Percentiles rank a stretch among this genome's conserved stretches.
Evolutionary conservation across 2,888 invertebrate species (phyloP).

Genomic region (Plagodis pulveraria): DNA sequence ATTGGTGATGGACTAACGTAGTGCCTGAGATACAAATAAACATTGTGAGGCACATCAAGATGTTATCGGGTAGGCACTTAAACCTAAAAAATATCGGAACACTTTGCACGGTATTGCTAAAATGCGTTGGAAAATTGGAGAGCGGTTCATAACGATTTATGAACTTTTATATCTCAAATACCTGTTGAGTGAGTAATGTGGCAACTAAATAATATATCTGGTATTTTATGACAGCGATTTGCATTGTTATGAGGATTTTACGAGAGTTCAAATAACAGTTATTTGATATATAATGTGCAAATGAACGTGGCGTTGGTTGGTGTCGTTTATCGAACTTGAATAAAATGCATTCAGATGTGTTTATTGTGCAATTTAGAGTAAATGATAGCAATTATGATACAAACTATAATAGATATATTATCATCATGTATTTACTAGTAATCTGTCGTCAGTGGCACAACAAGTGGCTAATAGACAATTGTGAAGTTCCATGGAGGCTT

Average conservation of each 20-base stretch:
- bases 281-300: conserved; percentile 9
- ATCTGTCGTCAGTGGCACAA: too few species aligned
- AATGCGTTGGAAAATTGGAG: background rate
- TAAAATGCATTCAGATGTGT: background rate
- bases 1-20: too few species aligned
- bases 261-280: conserved; percentile 20
- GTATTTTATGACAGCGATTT: conserved; percentile 22
- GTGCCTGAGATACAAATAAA: too few species aligned
- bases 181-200: conserved; percentile 22
- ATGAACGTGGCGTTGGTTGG: background rate
- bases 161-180: conserved; percentile 15
- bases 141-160: conserved; percentile 1
- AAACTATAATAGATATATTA: too few species aligned
- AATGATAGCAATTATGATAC: too few species aligned
- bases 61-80: too few species aligned
- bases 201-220: conserved; percentile 16
- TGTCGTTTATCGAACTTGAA: background rate
- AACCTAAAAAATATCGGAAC: background rate
- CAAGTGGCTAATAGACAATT: too few species aligned
- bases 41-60: too few species aligned
- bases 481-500: too few species aligned
- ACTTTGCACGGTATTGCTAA: conserved; percentile 12
- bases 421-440: too few species aligned
- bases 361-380: too few species aligned
- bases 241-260: conserved; percentile 23